phyloP scores from a whole-genome alignment of 2,797 vertebrate species.

The Lerista edwardsae region DNA sequence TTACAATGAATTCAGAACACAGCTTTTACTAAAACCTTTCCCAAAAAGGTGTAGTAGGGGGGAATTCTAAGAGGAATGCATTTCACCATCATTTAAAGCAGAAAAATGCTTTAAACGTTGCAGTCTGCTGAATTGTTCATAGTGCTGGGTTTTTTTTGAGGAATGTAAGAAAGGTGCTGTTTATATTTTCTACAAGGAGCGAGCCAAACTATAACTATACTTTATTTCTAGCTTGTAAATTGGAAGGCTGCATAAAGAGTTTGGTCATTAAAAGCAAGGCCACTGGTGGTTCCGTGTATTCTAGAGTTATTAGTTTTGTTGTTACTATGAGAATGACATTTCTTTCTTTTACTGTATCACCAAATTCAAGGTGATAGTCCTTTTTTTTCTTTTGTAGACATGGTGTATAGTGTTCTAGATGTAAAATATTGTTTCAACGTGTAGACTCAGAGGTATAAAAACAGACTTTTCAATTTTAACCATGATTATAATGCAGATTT shows the following conservation, averaged over 20 bases:
- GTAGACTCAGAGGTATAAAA: conserved; percentile 48
- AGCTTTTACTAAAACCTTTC: neutral
- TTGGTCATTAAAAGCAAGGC: conserved; percentile 1
- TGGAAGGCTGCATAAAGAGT: neutral
- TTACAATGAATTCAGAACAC: neutral
- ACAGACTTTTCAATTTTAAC: conserved; percentile 63
- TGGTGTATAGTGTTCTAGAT: conserved; percentile 40
- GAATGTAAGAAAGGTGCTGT: neutral
- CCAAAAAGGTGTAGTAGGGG: neutral
- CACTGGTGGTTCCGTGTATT: neutral
- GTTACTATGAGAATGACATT: conserved; percentile 4
- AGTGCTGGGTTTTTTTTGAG: neutral
- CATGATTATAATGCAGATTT: conserved; percentile 43
- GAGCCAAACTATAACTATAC: neutral
- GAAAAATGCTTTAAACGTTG: neutral
- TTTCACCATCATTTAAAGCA: neutral
- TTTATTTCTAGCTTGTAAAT: conserved; percentile 5
- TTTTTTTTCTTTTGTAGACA: conserved; percentile 56
- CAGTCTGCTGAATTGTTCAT: neutral
- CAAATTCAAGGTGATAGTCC: neutral
- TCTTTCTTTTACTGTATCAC: conserved; percentile 4
- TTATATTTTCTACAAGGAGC: neutral
- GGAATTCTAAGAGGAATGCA: neutral
- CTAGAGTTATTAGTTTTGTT: neutral
- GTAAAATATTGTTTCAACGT: conserved; percentile 45